Conservation (phyloP, 2,797 vertebrate genomes). For the Prunella strophiata region DNA sequence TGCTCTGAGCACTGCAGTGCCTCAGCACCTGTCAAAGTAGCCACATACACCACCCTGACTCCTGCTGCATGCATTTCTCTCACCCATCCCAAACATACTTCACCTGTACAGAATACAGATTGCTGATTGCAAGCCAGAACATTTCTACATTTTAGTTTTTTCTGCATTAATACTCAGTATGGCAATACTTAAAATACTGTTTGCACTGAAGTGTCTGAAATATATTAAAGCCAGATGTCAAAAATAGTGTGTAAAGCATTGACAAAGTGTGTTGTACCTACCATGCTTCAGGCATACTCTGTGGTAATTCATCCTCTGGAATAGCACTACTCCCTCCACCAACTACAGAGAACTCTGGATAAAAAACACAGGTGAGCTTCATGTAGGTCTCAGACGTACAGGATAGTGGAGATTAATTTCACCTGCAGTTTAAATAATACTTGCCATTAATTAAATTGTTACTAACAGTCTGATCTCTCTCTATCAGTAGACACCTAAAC, state of each 20-base stretch:
- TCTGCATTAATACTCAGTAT: background rate
- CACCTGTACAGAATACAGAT: background rate
- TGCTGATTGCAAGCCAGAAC: background rate
- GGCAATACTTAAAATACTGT: background rate
- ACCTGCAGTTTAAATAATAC: background rate
- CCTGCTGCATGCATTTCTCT: background rate
- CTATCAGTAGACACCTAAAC: background rate
- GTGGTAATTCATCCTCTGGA: background rate
- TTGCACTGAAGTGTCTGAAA: background rate
- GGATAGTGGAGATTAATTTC: background rate
- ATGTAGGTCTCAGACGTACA: background rate
- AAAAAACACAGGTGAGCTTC: background rate
- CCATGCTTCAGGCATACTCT: background rate
- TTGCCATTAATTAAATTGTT: background rate
- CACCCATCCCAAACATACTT: background rate
- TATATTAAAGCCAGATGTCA: background rate
- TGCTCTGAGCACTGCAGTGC: background rate
- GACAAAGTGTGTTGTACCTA: background rate
- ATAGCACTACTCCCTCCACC: background rate
- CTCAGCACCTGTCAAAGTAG: background rate
- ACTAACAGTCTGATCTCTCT: background rate
- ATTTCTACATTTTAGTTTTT: background rate
- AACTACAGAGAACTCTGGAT: background rate
- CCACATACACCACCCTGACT: background rate
- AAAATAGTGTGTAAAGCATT: rapidly evolving